These are phyloP conservation scores for Micromesistius poutassou DNA, from an alignment of 2,797 vertebrate genomes.

Conservation along the genomic window DNA sequence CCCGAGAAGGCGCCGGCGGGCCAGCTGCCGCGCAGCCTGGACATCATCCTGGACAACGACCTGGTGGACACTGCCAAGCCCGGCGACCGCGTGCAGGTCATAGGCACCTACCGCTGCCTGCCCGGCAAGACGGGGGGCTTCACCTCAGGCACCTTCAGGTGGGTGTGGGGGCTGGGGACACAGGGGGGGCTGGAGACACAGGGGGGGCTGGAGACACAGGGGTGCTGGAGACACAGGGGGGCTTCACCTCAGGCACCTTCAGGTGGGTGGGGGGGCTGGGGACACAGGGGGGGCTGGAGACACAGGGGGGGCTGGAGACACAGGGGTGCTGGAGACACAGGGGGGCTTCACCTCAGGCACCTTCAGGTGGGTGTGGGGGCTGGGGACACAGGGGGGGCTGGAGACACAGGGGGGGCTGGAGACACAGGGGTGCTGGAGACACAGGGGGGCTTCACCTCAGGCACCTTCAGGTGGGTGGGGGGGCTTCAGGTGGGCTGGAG, in stretches of 20 bases:
- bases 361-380: too few relatives aligned
- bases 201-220: too few relatives aligned
- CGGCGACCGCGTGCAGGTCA: slow-evolving; percentile 88
- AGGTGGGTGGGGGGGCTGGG: too few relatives aligned
- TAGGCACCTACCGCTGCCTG: slow-evolving; percentile 94
- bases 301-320: too few relatives aligned
- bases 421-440: too few relatives aligned
- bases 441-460: too few relatives aligned
- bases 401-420: too few relatives aligned
- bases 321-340: too few relatives aligned
- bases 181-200: too few relatives aligned
- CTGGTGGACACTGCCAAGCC: slow-evolving; percentile 91
- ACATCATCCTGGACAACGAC: slow-evolving; percentile 93
- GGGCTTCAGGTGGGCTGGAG: slow-evolving; percentile 85
- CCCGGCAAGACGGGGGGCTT: slow-evolving; percentile 93
- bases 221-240: too few relatives aligned
- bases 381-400: too few relatives aligned
- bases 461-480: slow-evolving; percentile 39
- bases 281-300: too few relatives aligned
- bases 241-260: slow-evolving; percentile 88
- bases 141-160: slow-evolving; percentile 95
- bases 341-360: slow-evolving; percentile 39
- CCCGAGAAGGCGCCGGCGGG: slow-evolving; percentile 96
- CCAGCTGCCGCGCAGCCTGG: slow-evolving; percentile 93
- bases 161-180: slow-evolving; percentile 10